phyloP scores from a whole-genome alignment of 2,797 vertebrate species.

The Sebastes matsubarae region DNA sequence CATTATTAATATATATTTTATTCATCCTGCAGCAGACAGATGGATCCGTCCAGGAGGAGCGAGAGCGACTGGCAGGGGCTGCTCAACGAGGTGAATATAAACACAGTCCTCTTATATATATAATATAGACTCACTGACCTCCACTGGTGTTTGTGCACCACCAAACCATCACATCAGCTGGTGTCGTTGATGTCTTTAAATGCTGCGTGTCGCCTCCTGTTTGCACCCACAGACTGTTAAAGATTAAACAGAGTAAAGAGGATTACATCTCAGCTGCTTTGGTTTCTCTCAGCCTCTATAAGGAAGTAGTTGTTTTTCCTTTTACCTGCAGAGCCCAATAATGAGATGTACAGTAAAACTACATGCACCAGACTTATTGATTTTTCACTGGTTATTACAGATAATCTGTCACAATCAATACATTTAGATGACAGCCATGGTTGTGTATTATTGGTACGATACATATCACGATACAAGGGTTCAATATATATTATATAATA shows the following conservation, averaged over 20 bases:
- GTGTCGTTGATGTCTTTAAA: not conserved
- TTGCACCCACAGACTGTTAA: not conserved
- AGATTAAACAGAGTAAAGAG: not conserved
- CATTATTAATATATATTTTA: not conserved
- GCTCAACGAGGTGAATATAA: constrained; percentile 88
- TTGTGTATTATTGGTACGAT: no score
- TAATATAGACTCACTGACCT: not conserved
- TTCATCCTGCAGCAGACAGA: constrained; percentile 30
- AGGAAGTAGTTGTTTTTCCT: constrained; percentile 33
- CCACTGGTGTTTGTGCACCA: not conserved
- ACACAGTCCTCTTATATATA: not conserved
- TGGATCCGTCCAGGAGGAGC: constrained; percentile 84
- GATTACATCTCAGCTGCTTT: not conserved
- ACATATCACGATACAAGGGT: no score
- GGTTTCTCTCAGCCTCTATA: not conserved
- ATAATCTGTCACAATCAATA: not conserved
- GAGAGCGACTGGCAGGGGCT: constrained; percentile 95
- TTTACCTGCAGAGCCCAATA: constrained; percentile 11
- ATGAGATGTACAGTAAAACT: not conserved
- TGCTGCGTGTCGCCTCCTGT: not conserved
- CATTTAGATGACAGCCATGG: not conserved
- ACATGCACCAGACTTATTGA: not conserved
- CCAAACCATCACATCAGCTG: not conserved
- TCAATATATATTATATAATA: no score
- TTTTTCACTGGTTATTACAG: not conserved